phyloP scores from a whole-genome alignment of 2,888 invertebrate species.

The Himalopsyche anomala region DNA sequence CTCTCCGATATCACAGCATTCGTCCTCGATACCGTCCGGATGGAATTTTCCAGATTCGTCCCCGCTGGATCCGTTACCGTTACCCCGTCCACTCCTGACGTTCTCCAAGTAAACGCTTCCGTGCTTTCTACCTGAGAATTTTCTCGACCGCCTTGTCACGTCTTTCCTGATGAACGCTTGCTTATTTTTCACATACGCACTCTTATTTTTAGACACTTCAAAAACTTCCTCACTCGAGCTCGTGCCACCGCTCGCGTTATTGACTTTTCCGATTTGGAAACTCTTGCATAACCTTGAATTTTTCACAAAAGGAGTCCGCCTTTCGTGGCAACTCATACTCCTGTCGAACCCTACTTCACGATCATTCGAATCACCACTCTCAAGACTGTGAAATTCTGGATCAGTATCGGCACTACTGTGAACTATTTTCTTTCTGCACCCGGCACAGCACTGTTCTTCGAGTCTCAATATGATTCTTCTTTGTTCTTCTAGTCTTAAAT shows the following conservation, averaged over 20 bases:
- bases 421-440: slow-evolving; percentile 75
- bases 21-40: slow-evolving; percentile 74
- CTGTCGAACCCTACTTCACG: slow-evolving; percentile 74
- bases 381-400: slow-evolving; percentile 76
- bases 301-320: slow-evolving; percentile 76
- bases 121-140: slow-evolving; percentile 75
- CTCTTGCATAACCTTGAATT: slow-evolving; percentile 77
- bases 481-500: slow-evolving; percentile 83
- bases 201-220: slow-evolving; percentile 71
- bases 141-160: slow-evolving; percentile 75
- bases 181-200: slow-evolving; percentile 79
- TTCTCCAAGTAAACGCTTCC: slow-evolving; percentile 72
- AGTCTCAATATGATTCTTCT: slow-evolving; percentile 82
- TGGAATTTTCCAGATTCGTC: slow-evolving; percentile 70
- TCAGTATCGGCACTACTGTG: slow-evolving; percentile 77
- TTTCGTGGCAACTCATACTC: slow-evolving; percentile 75
- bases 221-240: slow-evolving; percentile 76
- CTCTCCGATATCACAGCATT: slow-evolving; percentile 76
- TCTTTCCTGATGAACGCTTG: slow-evolving; percentile 76
- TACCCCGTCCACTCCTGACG: slow-evolving; percentile 70
- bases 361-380: slow-evolving; percentile 76
- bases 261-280: slow-evolving; percentile 75
- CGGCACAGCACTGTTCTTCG: slow-evolving; percentile 75
- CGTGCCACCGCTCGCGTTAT: slow-evolving; percentile 71
- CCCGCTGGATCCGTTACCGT: slow-evolving; percentile 72